Base-by-base conservation (phyloP, 2,113 vertebrate species). In the Catagonus wagneri region DNA sequence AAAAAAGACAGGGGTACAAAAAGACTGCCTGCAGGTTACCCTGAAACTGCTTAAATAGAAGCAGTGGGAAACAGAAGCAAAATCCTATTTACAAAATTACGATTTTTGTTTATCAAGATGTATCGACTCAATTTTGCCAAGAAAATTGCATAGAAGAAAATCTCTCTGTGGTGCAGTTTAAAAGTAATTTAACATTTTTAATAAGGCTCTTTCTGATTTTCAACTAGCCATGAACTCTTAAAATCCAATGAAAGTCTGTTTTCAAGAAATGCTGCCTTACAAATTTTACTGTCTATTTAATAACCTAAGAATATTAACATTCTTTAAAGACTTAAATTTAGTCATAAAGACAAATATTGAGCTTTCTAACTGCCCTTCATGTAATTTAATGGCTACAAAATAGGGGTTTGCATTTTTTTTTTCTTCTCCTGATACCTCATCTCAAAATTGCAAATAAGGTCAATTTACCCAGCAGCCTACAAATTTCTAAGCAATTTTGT, bases 141-240 rank as follows among this genome's bases (percentile, higher is more conserved):
- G 96, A 97, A 97, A 97, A 96, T 95, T 98, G 83, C 93, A 86
- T 56, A 85, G 91, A 83, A 91, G 83, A 91, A 80, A 66, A 50
- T 13, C 29, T 89, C 95, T 87, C 97, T 34, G 78, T 52, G 80
- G 97, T 86, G 79, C 60, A 9, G 32, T 94, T 97, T 96, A 89
- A 92, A 95, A 91, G 93, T 71, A 97, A 93, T 97, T 97, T 93
- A 95, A 88, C 96, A 96, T 93, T 97, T 97, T 96, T 96, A 97
- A 97, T 97, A 96, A 97, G 84, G 94, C 95, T 74, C 61, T 90
- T 93, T 79, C 65, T 87, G 84, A 92, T 94, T 94, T 34, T 80
- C 91, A 94, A 97, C 63, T 87, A 85, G 72, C 74, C 61, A 93
- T 90, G 79, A 95, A 96, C 93, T 81, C 84, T 95, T 87, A 85